Conservation (phyloP, 2,797 vertebrate genomes). For the Tapera naevia region DNA sequence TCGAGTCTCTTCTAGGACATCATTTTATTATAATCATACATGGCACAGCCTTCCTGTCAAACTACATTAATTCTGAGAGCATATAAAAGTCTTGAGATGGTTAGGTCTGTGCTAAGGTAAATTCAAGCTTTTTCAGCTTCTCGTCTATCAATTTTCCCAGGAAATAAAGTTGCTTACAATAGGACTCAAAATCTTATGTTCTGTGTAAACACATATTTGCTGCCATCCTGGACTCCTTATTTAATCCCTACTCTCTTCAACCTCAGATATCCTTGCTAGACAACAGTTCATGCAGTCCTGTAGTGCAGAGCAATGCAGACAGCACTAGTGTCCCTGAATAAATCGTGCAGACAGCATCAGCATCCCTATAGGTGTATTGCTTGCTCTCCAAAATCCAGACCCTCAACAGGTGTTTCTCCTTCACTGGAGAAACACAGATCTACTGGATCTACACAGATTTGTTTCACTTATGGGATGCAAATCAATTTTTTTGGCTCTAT, state of each 20-base stretch:
- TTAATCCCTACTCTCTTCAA: neutral
- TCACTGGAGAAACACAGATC: too few relatives aligned
- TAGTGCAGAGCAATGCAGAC: neutral
- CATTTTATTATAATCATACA: neutral
- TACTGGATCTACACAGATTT: neutral
- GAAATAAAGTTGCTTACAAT: neutral
- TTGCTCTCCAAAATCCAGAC: neutral
- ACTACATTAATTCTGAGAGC: neutral
- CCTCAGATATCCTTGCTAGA: neutral
- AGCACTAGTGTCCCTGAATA: neutral
- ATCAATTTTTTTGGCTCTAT: neutral
- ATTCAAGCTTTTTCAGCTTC: neutral
- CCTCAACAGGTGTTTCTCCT: neutral
- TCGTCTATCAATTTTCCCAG: neutral
- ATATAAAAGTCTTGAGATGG: neutral
- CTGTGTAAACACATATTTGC: fast-evolving
- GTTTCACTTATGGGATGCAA: neutral
- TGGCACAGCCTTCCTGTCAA: neutral
- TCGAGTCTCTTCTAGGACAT: neutral
- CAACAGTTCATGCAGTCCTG: neutral
- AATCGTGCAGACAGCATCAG: neutral
- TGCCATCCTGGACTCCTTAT: neutral
- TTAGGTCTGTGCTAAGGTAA: neutral
- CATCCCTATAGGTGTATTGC: fast-evolving
- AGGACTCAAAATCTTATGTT: neutral